These are phyloP conservation scores for Aspidiotus rigidus DNA, from an alignment of 2,888 invertebrate species.

Conservation along the genomic window DNA sequence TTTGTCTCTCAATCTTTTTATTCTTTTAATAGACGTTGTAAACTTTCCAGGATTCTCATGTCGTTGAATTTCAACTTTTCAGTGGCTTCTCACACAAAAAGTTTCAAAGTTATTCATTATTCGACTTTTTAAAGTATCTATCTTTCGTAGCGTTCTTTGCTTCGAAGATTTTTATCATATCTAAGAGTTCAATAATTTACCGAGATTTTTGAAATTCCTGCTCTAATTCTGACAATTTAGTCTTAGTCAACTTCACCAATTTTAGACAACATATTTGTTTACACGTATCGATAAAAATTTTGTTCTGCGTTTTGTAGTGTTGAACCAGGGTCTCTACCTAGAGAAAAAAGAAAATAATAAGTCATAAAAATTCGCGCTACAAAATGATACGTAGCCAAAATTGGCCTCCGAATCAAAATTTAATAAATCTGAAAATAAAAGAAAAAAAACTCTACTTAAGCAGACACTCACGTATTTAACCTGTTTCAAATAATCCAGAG, in stretches of 20 bases:
- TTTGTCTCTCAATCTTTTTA: no score
- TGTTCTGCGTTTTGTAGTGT: slow-evolving; percentile 9
- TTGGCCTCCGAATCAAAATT: no score
- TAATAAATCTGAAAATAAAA: background rate
- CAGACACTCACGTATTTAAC: slow-evolving; percentile 7
- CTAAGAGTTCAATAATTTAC: background rate
- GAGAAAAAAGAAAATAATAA: background rate
- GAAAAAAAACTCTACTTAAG: background rate
- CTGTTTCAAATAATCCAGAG: slow-evolving; percentile 21
- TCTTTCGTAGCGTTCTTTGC: no score
- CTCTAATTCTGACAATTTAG: background rate
- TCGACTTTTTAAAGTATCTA: no score
- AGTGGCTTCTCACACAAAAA: no score
- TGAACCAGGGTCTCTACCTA: slow-evolving; percentile 14
- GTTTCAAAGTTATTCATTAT: no score
- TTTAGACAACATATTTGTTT: slow-evolving; percentile 16
- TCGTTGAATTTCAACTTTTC: no score
- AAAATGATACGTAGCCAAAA: no score
- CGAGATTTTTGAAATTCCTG: slow-evolving; percentile 12
- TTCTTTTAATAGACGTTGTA: no score
- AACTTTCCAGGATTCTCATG: no score
- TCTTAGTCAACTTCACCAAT: slow-evolving; percentile 5
- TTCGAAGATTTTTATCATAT: background rate
- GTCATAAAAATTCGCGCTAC: background rate
- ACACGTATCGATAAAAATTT: slow-evolving; percentile 7